A percentile compares a stretch with the other conserved stretches of the same genome.
phyloP scores from a whole-genome alignment of 2,797 vertebrate species.

The Emydoidea blandingii region DNA sequence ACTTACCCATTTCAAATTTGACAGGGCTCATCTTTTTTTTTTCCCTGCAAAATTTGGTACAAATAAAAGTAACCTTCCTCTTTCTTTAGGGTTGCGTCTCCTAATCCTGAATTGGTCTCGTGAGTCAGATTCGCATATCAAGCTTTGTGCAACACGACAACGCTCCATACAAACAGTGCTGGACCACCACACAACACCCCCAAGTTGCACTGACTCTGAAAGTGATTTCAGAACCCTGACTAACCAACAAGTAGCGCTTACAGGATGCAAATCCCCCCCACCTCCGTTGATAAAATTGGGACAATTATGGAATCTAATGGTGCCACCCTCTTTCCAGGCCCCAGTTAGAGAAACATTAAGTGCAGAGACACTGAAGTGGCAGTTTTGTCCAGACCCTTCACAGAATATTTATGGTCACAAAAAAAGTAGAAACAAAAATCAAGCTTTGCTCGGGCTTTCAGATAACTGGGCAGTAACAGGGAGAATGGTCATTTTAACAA shows the following conservation, averaged over 20 bases:
- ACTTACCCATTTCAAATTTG: neutral
- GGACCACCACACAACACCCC: neutral
- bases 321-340: neutral
- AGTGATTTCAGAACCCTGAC: accelerated
- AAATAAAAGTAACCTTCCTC: neutral
- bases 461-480: neutral
- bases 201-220: neutral
- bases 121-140: accelerated
- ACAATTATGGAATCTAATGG: accelerated
- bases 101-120: neutral
- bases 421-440: neutral
- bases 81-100: neutral
- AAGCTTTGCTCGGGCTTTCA: neutral
- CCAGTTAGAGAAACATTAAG: accelerated
- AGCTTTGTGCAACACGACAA: accelerated
- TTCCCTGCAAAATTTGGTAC: accelerated
- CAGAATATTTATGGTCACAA: neutral
- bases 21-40: neutral
- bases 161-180: neutral
- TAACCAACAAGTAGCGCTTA: neutral
- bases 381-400: neutral
- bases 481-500: neutral
- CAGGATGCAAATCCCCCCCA: accelerated
- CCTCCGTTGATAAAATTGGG: neutral
- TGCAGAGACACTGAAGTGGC: neutral